Conservation (phyloP, 1,140 invertebrate genomes). For the Drosophila ananassae region DNA sequence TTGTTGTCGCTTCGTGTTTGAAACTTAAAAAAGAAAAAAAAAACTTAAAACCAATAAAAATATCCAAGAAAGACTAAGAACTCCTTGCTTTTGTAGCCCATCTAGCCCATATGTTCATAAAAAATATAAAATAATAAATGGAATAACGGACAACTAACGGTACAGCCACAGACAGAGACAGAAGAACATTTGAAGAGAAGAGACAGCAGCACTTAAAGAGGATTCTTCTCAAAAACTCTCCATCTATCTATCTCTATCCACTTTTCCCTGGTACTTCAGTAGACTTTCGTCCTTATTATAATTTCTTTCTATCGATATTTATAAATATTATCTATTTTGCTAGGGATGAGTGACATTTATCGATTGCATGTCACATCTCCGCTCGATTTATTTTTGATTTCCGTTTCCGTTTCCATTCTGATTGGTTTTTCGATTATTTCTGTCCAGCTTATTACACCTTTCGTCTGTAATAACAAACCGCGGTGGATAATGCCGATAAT, state of each 20-base stretch:
- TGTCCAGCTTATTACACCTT: neutral
- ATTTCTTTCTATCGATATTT: neutral
- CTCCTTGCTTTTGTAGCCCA: conserved; percentile 1
- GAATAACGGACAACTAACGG: neutral
- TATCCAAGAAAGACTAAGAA: neutral
- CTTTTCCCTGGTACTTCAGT: neutral
- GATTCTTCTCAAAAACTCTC: neutral
- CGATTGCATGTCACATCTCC: conserved; percentile 34
- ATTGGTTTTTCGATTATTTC: conserved; percentile 21
- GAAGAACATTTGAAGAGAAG: conserved; percentile 1
- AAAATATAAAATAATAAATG: neutral
- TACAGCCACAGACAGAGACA: conserved; percentile 24
- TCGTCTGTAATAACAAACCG: neutral
- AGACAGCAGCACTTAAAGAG: conserved; percentile 10
- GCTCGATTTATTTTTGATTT: conserved; percentile 42
- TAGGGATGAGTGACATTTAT: conserved; percentile 27
- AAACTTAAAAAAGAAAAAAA: conserved; percentile 4
- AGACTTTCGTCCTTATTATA: conserved; percentile 11
- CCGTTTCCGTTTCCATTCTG: conserved; percentile 3
- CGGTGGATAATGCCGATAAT: too few relatives aligned
- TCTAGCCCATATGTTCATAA: neutral
- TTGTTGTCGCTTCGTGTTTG: conserved; percentile 29
- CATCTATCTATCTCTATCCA: neutral
- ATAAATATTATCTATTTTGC: conserved; percentile 10
- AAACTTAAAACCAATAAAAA: neutral